Percentiles rank a stretch among this genome's conserved stretches.
Evolutionary conservation across 2,888 invertebrate genomes (phyloP).

Genomic region (Brenthis ino): DNA sequence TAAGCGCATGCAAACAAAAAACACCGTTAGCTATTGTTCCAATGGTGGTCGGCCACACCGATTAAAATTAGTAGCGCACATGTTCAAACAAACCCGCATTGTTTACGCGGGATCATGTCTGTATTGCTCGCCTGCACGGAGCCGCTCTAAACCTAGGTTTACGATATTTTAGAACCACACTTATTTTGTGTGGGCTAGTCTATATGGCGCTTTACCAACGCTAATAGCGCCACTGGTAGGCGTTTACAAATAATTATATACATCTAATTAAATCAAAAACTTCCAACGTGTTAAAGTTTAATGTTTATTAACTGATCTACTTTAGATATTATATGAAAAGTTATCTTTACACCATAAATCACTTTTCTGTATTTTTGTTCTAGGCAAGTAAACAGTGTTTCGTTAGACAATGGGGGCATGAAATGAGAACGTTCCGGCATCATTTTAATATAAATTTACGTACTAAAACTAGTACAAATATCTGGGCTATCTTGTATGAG

Average conservation of each 20-base stretch:
- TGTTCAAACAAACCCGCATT: constrained; percentile 77
- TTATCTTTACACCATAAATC: neutral
- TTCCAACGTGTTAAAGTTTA: neutral
- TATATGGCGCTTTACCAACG: constrained; percentile 12
- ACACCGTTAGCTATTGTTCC: constrained; percentile 77
- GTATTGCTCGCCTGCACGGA: constrained; percentile 48
- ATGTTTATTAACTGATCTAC: neutral
- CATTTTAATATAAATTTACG: constrained; percentile 4
- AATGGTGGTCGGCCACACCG: constrained; percentile 63
- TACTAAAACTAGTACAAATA: neutral
- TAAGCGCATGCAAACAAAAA: constrained; percentile 63
- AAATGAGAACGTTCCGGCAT: constrained; percentile 5
- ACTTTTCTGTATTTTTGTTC: neutral
- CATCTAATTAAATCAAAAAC: neutral
- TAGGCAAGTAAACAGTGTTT: neutral
- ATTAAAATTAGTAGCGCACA: constrained; percentile 80
- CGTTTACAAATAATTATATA: constrained; percentile 1
- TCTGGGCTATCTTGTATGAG: neutral
- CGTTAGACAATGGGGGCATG: neutral
- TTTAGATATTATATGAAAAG: neutral
- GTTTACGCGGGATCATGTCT: constrained; percentile 63
- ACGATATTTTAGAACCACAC: constrained; percentile 38
- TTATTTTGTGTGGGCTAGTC: constrained; percentile 33
- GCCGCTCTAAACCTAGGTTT: constrained; percentile 44
- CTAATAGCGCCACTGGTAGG: constrained; percentile 23